Base-by-base conservation (phyloP, 2,888 invertebrate genomes). In the Leptopilina myrica region DNA sequence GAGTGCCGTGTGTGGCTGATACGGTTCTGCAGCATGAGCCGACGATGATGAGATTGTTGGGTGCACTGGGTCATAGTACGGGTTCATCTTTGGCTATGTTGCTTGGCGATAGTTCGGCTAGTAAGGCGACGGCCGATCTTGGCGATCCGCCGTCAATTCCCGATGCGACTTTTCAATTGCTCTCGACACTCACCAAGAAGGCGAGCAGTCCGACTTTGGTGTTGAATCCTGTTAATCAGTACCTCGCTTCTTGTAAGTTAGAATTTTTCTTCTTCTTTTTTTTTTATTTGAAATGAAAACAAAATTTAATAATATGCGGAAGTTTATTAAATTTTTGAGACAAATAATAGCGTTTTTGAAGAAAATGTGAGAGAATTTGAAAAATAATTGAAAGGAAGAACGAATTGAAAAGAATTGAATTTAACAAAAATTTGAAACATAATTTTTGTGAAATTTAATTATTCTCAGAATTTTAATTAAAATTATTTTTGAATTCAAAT, bases 121-220 rank as follows among this genome's bases (percentile, higher is more conserved):
- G 93, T 7, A 85, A 87, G 75, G 84, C 88, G 33, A 85, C 88
- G 76, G 86, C 91, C 0, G 92, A 93, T 78, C 86, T 89, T 1
- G 92, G 93, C n/a, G 95, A 96, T 86, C 95, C 96, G 9, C 93
- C 95, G 46, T 96, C 96, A 0, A 95, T 97, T 77, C 96, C 96
- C 2, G 98, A 98, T 89, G 97, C 97, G 26, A 95, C 98, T n/a
- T 97, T 97, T 89, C 96, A 96, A 92, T 93, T 98, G 84, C 93
- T 98, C 77, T 94, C 95, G 46, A 95, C 95, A 3, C 92, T 98
- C 81, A 95, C 95, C n/a, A 94, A 94, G 66, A 95, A 95, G 87
- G 95, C 97, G 2, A 95, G 96, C 8, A 94, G 95, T 88, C 95
- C 96, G 3, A 94, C 94, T 40, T 93, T 96, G 78, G 94, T 98